A percentile compares a stretch with the other conserved stretches of the same genome.
These are phyloP conservation scores for Hemiscyllium ocellatum DNA, from an alignment of 2,113 vertebrate genomes.

Conservation along the genomic window DNA sequence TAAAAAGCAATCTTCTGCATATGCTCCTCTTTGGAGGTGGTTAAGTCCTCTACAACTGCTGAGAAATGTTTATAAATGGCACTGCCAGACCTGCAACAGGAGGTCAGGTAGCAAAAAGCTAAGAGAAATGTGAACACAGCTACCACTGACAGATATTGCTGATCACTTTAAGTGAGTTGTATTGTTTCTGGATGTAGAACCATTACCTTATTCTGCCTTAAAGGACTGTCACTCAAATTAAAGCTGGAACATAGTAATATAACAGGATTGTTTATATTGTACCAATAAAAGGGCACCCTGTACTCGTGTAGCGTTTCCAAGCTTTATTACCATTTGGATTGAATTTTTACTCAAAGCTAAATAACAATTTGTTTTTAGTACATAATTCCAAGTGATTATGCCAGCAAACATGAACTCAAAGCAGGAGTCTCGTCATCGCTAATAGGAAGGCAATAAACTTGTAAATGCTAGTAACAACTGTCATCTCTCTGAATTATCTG, in stretches of 20 bases:
- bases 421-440: not conserved
- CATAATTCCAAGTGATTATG: not conserved
- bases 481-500: not conserved
- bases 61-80: not conserved
- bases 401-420: not conserved
- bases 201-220: not conserved
- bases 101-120: not conserved
- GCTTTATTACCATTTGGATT: not conserved
- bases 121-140: not conserved
- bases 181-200: not conserved
- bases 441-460: not conserved
- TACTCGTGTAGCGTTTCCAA: not conserved
- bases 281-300: not conserved
- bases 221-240: not conserved
- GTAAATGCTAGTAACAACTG: no score
- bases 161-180: not conserved
- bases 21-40: not conserved
- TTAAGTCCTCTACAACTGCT: not conserved
- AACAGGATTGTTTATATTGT: not conserved
- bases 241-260: not conserved
- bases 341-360: not conserved
- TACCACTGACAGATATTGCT: not conserved
- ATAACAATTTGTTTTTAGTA: not conserved
- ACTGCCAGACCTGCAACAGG: not conserved
- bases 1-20: no score